Conservation (phyloP, 2,888 invertebrate species). For the Heterodera filipjevi region DNA sequence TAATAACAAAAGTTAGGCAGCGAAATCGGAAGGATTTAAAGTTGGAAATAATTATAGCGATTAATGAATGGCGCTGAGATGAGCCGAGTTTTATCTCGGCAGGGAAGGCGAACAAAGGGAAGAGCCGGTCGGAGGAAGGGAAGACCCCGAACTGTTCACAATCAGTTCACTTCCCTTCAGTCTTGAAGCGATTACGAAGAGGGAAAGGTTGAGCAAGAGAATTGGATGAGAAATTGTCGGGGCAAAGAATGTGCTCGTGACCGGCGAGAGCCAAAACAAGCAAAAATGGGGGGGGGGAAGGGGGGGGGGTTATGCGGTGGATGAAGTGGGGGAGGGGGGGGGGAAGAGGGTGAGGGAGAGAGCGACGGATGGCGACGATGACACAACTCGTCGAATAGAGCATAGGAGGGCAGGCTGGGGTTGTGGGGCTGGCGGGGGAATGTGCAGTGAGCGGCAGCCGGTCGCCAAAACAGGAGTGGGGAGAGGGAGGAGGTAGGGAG, state of each 20-base stretch:
- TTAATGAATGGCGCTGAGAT: not conserved
- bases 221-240: conserved; percentile 7
- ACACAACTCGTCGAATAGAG: conserved; percentile 22
- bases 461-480: conserved; percentile 18
- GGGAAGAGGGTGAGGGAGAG: not conserved
- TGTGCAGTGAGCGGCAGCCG: conserved; percentile 10
- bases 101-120: not conserved
- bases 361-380: conserved; percentile 12
- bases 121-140: not conserved
- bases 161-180: conserved; percentile 1
- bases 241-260: conserved; percentile 15
- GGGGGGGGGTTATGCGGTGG: conserved; percentile 9
- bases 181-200: conserved; percentile 14
- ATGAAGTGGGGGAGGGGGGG: conserved; percentile 1
- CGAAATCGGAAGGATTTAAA: not conserved
- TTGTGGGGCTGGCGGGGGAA: not conserved
- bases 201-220: conserved; percentile 10
- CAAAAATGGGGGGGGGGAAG: conserved; percentile 1
- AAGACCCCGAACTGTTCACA: not conserved
- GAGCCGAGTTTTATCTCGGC: not conserved
- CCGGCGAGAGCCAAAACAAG: conserved; percentile 23
- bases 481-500: not conserved
- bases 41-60: not conserved
- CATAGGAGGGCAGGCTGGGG: conserved; percentile 22
- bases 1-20: not conserved